phyloP scores from a whole-genome alignment of 2,888 invertebrate species.

The Brachycybe producta region DNA sequence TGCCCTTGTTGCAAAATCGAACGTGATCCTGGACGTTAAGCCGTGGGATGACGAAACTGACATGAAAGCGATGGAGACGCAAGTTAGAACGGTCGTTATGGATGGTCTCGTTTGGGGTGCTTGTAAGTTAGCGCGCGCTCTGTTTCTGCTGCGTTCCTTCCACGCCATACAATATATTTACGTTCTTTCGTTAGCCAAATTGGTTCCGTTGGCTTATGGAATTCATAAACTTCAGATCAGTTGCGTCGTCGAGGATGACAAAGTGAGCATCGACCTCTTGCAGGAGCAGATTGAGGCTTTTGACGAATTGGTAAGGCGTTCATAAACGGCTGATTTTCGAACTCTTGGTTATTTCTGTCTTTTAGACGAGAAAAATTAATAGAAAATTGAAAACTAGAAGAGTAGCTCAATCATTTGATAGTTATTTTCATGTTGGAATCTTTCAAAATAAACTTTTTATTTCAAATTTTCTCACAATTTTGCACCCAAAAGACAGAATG shows the following conservation, averaged over 20 bases:
- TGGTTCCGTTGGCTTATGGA: constrained; percentile 37
- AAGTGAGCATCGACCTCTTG: constrained; percentile 28
- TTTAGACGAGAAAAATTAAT: too few species aligned
- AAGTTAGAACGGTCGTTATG: constrained; percentile 33
- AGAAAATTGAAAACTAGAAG: too few species aligned
- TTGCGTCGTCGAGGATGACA: constrained; percentile 38
- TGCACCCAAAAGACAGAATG: too few species aligned
- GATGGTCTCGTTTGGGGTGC: constrained; percentile 43
- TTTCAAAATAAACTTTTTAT: too few species aligned
- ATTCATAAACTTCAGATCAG: constrained; percentile 37
- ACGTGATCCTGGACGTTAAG: constrained; percentile 41
- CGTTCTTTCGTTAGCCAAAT: constrained; percentile 29
- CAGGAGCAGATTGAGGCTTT: constrained; percentile 26
- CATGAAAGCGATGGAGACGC: constrained; percentile 36
- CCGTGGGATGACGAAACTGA: constrained; percentile 44
- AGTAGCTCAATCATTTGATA: too few species aligned
- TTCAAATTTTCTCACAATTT: too few species aligned
- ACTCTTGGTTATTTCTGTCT: too few species aligned
- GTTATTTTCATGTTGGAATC: too few species aligned
- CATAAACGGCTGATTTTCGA: too few species aligned
- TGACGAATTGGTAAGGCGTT: constrained; percentile 23
- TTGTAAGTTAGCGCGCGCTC: constrained; percentile 26
- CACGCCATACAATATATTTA: neutral
- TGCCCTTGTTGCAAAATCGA: constrained; percentile 39
- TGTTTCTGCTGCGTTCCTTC: neutral